Conservation (phyloP, 2,888 invertebrate species). For the Nephrotoma appendiculata region DNA sequence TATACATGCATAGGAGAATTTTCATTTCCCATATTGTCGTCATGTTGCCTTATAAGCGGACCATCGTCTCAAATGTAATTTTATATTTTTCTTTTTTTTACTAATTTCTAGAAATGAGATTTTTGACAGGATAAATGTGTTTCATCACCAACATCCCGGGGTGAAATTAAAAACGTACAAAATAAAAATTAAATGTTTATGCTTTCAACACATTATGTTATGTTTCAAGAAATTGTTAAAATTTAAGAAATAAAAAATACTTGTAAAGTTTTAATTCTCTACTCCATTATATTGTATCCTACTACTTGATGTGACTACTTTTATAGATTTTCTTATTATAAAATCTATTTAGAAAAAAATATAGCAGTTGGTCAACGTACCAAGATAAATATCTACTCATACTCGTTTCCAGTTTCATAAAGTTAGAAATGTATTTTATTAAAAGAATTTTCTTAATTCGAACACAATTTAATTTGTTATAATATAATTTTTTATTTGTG, state of each 20-base stretch:
- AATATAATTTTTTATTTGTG: not conserved
- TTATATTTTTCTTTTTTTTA: not conserved
- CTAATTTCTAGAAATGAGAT: not conserved
- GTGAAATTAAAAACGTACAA: not conserved
- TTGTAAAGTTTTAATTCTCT: not conserved
- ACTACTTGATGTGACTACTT: not conserved
- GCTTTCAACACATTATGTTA: not conserved
- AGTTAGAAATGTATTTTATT: not conserved
- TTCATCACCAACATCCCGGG: not conserved
- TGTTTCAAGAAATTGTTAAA: not conserved
- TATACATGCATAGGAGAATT: not conserved
- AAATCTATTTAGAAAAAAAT: not conserved
- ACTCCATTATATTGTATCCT: not conserved
- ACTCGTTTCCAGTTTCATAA: not conserved
- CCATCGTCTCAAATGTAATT: not conserved
- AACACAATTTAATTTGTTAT: not conserved
- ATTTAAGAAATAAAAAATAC: not conserved
- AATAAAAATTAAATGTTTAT: not conserved
- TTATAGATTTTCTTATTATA: not conserved
- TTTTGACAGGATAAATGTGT: not conserved
- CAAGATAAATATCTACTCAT: not conserved
- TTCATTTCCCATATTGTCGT: not conserved
- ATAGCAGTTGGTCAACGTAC: not conserved
- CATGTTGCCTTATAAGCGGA: not conserved
- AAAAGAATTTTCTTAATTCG: not conserved